Evolutionary conservation across 2,797 vertebrate genomes (phyloP).

Genomic region (Enoplosus armatus): DNA sequence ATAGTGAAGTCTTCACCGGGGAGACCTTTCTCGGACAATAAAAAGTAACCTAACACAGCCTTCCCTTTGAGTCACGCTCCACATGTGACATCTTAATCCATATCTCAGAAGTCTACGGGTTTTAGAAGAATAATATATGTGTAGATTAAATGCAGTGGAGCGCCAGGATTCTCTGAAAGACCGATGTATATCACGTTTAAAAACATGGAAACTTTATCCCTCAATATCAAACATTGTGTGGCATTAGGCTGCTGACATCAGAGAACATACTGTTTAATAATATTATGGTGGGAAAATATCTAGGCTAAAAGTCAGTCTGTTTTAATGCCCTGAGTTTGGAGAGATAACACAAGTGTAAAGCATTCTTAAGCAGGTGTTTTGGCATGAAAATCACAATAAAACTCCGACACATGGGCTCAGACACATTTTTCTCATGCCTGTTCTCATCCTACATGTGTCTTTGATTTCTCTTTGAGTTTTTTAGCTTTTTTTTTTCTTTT

Average conservation of each 20-base stretch:
- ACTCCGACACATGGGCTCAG: neutral
- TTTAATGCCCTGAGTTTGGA: slow-evolving; percentile 9
- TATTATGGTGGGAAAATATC: neutral
- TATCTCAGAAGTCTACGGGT: slow-evolving; percentile 2
- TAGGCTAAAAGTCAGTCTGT: neutral
- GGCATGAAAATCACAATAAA: slow-evolving; percentile 31
- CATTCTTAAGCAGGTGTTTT: slow-evolving; percentile 44
- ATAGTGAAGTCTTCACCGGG: neutral
- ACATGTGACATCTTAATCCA: slow-evolving; percentile 21
- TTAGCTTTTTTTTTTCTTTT: no score
- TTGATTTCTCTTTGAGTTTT: slow-evolving; percentile 34
- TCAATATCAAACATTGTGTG: neutral
- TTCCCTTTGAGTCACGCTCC: neutral
- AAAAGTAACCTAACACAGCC: neutral
- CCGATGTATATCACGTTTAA: slow-evolving; percentile 2
- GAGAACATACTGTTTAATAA: neutral
- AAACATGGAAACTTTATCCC: slow-evolving; percentile 22
- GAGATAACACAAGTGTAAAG: slow-evolving; percentile 6
- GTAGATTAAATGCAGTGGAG: no score
- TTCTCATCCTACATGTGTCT: slow-evolving; percentile 31
- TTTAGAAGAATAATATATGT: slow-evolving; percentile 32
- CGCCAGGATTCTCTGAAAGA: neutral
- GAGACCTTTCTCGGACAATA: neutral
- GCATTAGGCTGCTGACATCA: neutral
- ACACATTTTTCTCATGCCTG: slow-evolving; percentile 13